Conservation (phyloP, 2,888 invertebrate species). For the Augiades crinisus region DNA sequence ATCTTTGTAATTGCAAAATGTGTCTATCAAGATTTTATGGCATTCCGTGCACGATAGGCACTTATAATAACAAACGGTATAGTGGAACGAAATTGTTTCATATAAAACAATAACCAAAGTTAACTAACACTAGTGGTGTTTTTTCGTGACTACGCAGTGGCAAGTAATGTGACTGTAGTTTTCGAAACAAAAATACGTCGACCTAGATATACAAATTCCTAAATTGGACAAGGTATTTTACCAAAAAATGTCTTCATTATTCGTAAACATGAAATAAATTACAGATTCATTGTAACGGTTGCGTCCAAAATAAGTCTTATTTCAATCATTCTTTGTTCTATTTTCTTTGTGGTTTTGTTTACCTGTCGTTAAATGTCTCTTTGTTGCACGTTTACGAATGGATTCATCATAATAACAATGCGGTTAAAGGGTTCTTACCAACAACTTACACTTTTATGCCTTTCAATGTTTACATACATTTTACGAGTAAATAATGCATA, state of each 20-base stretch:
- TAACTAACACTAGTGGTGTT: neutral
- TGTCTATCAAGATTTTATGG: neutral
- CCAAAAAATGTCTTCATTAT: neutral
- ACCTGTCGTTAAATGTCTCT: too few species aligned
- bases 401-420: too few species aligned
- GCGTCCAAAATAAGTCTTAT: neutral
- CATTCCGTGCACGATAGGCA: neutral
- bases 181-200: constrained; percentile 1
- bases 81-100: neutral
- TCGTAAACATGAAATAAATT: too few species aligned
- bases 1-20: too few species aligned
- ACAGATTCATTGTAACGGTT: too few species aligned
- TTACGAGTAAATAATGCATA: too few species aligned
- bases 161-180: neutral
- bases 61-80: neutral
- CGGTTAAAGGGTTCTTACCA: too few species aligned
- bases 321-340: too few species aligned
- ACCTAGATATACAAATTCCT: constrained; percentile 7
- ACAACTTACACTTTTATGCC: too few species aligned
- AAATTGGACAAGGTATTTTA: neutral
- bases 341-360: too few species aligned
- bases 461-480: too few species aligned
- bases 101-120: neutral
- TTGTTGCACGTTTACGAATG: too few species aligned
- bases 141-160: constrained; percentile 4